phyloP scores from a whole-genome alignment of 2,113 vertebrate genomes.

The Brevimyrus niger region DNA sequence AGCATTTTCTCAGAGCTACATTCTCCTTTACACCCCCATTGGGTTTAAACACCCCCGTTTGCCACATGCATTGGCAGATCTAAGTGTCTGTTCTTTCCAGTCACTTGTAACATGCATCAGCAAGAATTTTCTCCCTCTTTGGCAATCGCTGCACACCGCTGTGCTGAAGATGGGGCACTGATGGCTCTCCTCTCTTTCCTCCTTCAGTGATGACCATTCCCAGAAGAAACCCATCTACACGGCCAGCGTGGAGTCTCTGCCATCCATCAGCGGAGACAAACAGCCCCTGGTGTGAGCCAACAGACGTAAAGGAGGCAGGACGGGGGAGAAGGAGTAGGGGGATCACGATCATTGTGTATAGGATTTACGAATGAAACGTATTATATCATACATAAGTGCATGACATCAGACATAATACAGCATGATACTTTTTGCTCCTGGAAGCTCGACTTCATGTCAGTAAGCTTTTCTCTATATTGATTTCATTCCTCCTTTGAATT shows the following conservation, averaged over 20 bases:
- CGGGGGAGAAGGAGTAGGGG: slow-evolving; percentile 18
- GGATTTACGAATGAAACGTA: slow-evolving; percentile 22
- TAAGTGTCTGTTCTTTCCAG: neutral
- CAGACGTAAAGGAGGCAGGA: neutral
- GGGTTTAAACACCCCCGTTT: neutral
- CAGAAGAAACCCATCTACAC: slow-evolving; percentile 70
- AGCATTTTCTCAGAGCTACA: neutral
- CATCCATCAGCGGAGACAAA: slow-evolving; percentile 52
- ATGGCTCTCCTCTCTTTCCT: slow-evolving; percentile 23
- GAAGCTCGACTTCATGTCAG: neutral
- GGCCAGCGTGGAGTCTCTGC: slow-evolving; percentile 54
- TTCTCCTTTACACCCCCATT: neutral
- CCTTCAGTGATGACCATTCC: slow-evolving; percentile 59
- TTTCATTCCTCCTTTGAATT: slow-evolving; percentile 37
- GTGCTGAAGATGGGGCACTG: slow-evolving; percentile 23
- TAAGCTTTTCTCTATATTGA: slow-evolving; percentile 53
- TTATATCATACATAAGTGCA: slow-evolving; percentile 22
- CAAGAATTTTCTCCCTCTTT: neutral
- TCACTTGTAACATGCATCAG: neutral
- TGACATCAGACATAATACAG: neutral
- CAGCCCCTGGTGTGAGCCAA: slow-evolving; percentile 60
- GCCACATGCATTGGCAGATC: neutral
- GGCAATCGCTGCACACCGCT: neutral
- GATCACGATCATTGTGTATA: slow-evolving; percentile 22
- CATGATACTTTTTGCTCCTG: neutral